phyloP scores from a whole-genome alignment of 2,797 vertebrate genomes.

The Crenichthys baileyi region DNA sequence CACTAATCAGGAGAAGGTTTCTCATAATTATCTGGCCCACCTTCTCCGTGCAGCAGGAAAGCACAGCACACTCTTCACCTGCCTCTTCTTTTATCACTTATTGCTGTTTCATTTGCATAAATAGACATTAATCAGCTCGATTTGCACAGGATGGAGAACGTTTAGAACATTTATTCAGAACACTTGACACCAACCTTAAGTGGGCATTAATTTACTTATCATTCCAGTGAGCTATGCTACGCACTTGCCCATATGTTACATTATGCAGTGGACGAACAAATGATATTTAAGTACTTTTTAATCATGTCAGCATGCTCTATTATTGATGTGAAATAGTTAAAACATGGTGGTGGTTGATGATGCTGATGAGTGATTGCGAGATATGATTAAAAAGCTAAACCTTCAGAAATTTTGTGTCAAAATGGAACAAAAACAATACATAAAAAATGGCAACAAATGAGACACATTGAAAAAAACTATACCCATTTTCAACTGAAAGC shows the following conservation, averaged over 20 bases:
- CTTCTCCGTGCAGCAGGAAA: constrained; percentile 41
- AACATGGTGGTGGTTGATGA: constrained; percentile 6
- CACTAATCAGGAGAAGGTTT: constrained; percentile 55
- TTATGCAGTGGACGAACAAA: constrained; percentile 12
- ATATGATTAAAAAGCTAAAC: neutral
- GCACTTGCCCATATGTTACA: constrained; percentile 23
- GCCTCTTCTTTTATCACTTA: constrained; percentile 34
- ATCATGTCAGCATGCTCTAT: constrained; percentile 16
- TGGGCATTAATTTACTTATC: constrained; percentile 58
- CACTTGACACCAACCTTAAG: constrained; percentile 56
- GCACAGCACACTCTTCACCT: constrained; percentile 20
- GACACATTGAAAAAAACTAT: neutral
- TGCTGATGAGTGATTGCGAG: constrained; percentile 18
- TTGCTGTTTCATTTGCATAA: constrained; percentile 39
- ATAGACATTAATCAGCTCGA: constrained; percentile 59
- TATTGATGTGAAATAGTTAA: constrained; percentile 19
- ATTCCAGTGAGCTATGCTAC: constrained; percentile 17
- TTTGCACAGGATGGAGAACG: constrained; percentile 34
- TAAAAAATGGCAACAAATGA: neutral
- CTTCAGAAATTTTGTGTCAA: neutral
- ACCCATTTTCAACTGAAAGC: neutral
- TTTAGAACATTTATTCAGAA: constrained; percentile 38
- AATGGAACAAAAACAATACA: neutral
- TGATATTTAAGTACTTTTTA: constrained; percentile 30
- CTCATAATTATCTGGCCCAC: constrained; percentile 55